Percentiles rank a stretch among this genome's conserved stretches.
Conservation (phyloP, 2,888 invertebrate species). For the Chloromyia formosa region DNA sequence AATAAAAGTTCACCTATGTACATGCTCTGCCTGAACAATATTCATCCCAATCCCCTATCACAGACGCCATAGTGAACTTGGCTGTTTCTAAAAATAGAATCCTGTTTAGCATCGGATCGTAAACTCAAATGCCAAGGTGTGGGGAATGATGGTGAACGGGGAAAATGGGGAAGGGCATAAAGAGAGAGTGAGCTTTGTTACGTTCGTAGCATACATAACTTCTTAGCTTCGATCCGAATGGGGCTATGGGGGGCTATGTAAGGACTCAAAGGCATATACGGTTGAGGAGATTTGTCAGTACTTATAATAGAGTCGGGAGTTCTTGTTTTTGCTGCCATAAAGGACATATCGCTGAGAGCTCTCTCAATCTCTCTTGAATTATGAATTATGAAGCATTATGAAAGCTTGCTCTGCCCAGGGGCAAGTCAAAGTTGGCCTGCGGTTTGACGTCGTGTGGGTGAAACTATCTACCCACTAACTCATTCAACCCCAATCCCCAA, state of each 20-base stretch:
- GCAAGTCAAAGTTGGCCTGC: background rate
- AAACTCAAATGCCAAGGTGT: background rate
- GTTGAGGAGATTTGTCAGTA: background rate
- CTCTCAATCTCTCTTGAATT: background rate
- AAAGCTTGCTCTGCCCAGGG: background rate
- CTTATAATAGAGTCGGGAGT: no score
- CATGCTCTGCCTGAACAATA: background rate
- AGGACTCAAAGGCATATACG: background rate
- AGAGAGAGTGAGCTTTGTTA: background rate
- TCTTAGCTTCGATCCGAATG: background rate
- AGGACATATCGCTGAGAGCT: background rate
- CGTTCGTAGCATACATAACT: background rate
- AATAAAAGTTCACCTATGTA: conserved; percentile 1
- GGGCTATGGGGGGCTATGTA: background rate
- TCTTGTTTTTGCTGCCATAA: background rate
- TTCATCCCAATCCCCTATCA: background rate
- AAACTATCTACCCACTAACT: background rate
- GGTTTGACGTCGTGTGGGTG: conserved; percentile 17
- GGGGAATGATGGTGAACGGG: conserved; percentile 1
- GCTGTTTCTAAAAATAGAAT: conserved; percentile 42
- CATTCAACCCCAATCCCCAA: background rate
- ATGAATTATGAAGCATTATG: background rate
- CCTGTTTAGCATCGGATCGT: conserved; percentile 13
- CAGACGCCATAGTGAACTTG: conserved; percentile 36
- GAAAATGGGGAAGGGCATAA: background rate